A percentile compares a stretch with the other conserved stretches of the same genome.
phyloP scores from a whole-genome alignment of 2,888 invertebrate genomes.

The Dolichopus griseipennis region DNA sequence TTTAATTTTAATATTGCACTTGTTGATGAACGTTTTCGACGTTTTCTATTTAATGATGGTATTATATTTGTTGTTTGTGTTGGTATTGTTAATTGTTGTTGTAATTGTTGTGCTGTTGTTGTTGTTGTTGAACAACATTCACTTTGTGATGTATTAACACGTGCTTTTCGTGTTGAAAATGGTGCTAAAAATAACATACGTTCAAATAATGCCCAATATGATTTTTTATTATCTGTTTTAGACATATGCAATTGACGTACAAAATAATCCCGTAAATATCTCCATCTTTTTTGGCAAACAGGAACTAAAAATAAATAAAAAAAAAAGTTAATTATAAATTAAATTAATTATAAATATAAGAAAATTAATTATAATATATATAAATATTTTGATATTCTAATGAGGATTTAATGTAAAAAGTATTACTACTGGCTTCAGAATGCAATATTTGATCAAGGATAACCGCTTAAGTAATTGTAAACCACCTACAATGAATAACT shows the following conservation, averaged over 20 bases:
- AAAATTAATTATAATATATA: no score
- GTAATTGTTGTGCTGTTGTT: not conserved
- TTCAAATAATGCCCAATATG: conserved; percentile 19
- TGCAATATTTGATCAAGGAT: no score
- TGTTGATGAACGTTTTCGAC: not conserved
- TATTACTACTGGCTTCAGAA: no score
- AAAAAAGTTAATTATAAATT: no score
- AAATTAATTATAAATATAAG: no score
- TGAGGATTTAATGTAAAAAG: no score
- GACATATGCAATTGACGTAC: conserved; percentile 24
- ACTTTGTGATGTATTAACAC: not conserved
- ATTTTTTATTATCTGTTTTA: conserved; percentile 14
- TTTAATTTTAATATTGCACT: not conserved
- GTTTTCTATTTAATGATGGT: not conserved
- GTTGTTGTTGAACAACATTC: conserved; percentile 2
- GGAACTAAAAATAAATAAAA: conserved; percentile 23
- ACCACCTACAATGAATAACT: no score
- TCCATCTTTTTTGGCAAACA: conserved; percentile 27
- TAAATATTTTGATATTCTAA: no score
- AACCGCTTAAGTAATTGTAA: no score
- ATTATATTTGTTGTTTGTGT: no score
- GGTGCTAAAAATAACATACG: conserved; percentile 19
- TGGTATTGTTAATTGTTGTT: no score
- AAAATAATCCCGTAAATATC: conserved; percentile 27
- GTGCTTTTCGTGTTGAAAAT: conserved; percentile 17